These are phyloP conservation scores for Galerucella nymphaeae DNA, from an alignment of 2,888 invertebrate species.

Conservation along the genomic window DNA sequence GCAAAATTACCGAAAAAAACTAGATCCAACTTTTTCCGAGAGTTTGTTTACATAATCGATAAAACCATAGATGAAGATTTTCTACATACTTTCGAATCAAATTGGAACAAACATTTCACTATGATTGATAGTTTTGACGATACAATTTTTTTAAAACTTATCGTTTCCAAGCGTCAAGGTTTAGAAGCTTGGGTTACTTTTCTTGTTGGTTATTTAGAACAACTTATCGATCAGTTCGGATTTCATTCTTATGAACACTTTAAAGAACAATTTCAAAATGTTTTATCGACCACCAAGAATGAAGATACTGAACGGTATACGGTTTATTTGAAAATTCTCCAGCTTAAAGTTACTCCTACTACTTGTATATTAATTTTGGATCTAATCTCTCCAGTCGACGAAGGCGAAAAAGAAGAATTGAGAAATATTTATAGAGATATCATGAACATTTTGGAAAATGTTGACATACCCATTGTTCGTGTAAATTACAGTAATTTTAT, in stretches of 20 bases:
- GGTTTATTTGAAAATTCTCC: conserved; percentile 33
- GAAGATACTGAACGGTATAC: conserved; percentile 9
- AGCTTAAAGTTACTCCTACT: conserved; percentile 16
- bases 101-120: conserved; percentile 33
- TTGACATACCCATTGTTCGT: conserved; percentile 26
- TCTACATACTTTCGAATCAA: conserved; percentile 15
- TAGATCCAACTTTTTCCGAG: neutral
- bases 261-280: neutral
- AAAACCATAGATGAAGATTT: conserved; percentile 1
- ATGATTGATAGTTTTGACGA: conserved; percentile 13
- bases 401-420: neutral
- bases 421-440: conserved; percentile 15
- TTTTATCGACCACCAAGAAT: neutral
- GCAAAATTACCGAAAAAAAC: neutral
- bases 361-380: conserved; percentile 38
- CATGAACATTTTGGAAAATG: conserved; percentile 8
- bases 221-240: conserved; percentile 21
- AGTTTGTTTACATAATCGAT: neutral
- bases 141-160: conserved; percentile 25
- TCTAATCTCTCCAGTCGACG: neutral
- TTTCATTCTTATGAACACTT: conserved; percentile 30
- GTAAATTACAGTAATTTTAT: conserved; percentile 1
- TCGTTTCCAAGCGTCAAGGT: neutral
- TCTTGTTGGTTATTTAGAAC: conserved; percentile 26
- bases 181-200: neutral